Conservation (phyloP, 2,888 invertebrate genomes). For the Yponomeuta evonymella region DNA sequence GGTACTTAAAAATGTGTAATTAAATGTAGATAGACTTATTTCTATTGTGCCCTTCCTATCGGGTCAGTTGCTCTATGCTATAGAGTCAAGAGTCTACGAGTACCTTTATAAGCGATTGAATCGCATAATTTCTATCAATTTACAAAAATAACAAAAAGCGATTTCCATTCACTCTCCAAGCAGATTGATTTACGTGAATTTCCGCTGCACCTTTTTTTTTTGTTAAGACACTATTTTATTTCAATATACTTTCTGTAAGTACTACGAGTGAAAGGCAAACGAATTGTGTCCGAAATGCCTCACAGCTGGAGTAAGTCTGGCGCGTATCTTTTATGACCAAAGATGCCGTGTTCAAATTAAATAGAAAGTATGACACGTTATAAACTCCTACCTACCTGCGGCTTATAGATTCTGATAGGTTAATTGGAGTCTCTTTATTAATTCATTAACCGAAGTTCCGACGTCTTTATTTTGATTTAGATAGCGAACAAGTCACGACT, state of each 20-base stretch:
- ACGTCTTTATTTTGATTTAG: slow-evolving; percentile 22
- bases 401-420: slow-evolving; percentile 25
- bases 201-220: background rate
- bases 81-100: background rate
- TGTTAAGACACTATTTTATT: background rate
- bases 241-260: background rate
- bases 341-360: slow-evolving; percentile 24
- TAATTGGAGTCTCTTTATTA: slow-evolving; percentile 35
- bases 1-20: too few species aligned
- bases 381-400: slow-evolving; percentile 25
- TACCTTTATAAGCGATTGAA: background rate
- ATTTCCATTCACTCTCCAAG: slow-evolving; percentile 20
- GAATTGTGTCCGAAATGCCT: slow-evolving; percentile 4
- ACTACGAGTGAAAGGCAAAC: slow-evolving; percentile 2
- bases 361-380: slow-evolving; percentile 29
- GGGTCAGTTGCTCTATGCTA: too few species aligned
- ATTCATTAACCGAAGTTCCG: slow-evolving; percentile 28
- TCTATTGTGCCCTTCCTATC: too few species aligned
- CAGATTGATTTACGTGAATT: slow-evolving; percentile 19
- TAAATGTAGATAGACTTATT: too few species aligned
- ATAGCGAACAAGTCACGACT: slow-evolving; percentile 2
- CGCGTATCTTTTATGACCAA: slow-evolving; percentile 11
- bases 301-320: slow-evolving; percentile 9
- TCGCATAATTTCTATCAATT: background rate
- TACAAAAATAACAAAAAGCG: background rate